Evolutionary conservation across 2,113 vertebrate genomes (phyloP).

Genomic region (Epinephelus moara): DNA sequence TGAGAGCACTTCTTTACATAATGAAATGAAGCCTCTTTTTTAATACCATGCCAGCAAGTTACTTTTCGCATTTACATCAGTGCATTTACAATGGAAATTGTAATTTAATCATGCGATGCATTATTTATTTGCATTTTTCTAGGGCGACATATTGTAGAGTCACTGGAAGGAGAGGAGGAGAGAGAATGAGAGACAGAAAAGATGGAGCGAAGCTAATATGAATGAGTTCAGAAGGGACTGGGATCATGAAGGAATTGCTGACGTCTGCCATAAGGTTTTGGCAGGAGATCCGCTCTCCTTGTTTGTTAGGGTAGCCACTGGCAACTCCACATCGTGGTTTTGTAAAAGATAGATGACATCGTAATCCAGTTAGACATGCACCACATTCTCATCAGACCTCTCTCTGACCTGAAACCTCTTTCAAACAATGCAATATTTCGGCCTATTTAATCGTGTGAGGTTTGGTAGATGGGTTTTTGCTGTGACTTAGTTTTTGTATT

Average conservation of each 20-base stretch:
- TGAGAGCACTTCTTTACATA: slow-evolving; percentile 53
- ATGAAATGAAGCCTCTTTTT: slow-evolving; percentile 55
- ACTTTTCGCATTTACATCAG: slow-evolving; percentile 65
- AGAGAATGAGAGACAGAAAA: slow-evolving; percentile 40
- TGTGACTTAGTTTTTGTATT: neutral
- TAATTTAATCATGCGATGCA: slow-evolving; percentile 70
- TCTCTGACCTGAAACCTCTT: slow-evolving; percentile 43
- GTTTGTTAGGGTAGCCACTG: slow-evolving; percentile 61
- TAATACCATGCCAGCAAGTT: slow-evolving; percentile 60
- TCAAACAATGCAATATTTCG: slow-evolving; percentile 5
- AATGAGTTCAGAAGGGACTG: slow-evolving; percentile 22
- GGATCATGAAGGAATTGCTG: slow-evolving; percentile 19
- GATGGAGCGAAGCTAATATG: slow-evolving; percentile 19
- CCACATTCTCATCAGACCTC: slow-evolving; percentile 44
- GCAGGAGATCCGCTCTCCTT: slow-evolving; percentile 33
- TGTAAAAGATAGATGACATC: slow-evolving; percentile 53
- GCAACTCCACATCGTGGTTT: slow-evolving; percentile 45
- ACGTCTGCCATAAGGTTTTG: slow-evolving; percentile 54
- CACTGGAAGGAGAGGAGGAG: slow-evolving; percentile 25
- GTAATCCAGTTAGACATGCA: slow-evolving; percentile 59
- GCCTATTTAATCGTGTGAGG: slow-evolving; percentile 25
- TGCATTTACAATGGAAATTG: slow-evolving; percentile 66
- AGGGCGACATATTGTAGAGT: slow-evolving; percentile 60
- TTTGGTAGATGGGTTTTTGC: neutral
- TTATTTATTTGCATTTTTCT: slow-evolving; percentile 72